Evolutionary conservation across 2,888 invertebrate genomes (phyloP).

Genomic region (Sussaba pulchella): DNA sequence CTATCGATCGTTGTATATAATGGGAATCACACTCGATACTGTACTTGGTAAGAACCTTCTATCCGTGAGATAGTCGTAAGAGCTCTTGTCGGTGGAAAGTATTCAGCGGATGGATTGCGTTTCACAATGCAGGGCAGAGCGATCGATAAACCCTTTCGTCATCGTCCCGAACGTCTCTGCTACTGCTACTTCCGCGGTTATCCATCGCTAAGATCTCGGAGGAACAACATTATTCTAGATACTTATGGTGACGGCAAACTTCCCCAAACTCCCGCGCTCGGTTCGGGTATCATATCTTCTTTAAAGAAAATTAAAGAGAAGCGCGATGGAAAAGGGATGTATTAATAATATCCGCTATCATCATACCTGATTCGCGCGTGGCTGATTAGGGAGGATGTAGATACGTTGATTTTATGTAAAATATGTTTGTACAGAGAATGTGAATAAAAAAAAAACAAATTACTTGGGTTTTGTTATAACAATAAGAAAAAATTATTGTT

Average conservation of each 20-base stretch:
- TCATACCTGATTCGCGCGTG: constrained; percentile 59
- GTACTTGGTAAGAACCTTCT: constrained; percentile 28
- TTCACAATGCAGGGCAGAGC: constrained; percentile 5
- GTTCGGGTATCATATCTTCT: constrained; percentile 47
- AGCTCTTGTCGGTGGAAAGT: constrained; percentile 23
- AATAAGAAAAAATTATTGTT: constrained; percentile 28
- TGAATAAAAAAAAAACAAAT: constrained; percentile 78
- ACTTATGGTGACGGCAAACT: constrained; percentile 65
- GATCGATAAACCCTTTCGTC: constrained; percentile 17
- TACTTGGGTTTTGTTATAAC: constrained; percentile 81
- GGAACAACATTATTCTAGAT: constrained; percentile 58
- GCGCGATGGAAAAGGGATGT: constrained; percentile 2
- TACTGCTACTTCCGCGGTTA: constrained; percentile 22
- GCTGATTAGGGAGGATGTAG: constrained; percentile 58
- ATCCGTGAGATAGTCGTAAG: constrained; percentile 1
- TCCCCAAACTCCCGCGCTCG: constrained; percentile 59
- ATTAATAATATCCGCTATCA: background rate
- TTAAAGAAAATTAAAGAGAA: background rate
- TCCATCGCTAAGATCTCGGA: constrained; percentile 23
- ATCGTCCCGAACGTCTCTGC: background rate
- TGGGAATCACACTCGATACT: constrained; percentile 22
- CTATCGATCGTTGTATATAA: constrained; percentile 56
- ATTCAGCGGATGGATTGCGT: background rate
- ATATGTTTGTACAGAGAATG: constrained; percentile 83
- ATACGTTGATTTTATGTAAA: constrained; percentile 78